Base-by-base conservation (phyloP, 2,797 vertebrate species). In the Chaunax sp. region DNA sequence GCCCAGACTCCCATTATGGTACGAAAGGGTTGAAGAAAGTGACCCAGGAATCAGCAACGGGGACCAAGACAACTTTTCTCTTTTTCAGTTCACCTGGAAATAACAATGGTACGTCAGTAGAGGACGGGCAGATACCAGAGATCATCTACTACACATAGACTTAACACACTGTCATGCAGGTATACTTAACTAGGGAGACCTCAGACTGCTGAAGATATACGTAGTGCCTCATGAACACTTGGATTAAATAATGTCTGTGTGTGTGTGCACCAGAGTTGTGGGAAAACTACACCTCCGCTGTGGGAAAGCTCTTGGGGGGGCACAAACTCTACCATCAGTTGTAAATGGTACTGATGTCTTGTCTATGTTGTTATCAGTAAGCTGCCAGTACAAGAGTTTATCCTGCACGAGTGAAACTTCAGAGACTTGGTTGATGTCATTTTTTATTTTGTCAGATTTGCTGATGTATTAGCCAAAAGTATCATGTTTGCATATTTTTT, bases 61-160 rank as follows among this genome's bases (percentile, higher is more conserved):
- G 98, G 74, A 95, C 95, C 81, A 99, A 98, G 91, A 98, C 96
- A 1, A 98, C 96, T 38, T 99, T 99, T 77, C 95, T 96, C 5
- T 99, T 99, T 90, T 99, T 98, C 71, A 99, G 98, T 0, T 98
- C 97, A 0, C 97, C 98, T 1, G 98, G 98, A 58, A 99, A 99
- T 80, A 99, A 99, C 91, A 99, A 99, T 0, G 98, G 98, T 83
- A 99, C 97, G 0, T 99, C 97, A 0, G 97, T 99, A 90, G 98
- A 99, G 87, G 97, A 99, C 1, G 98, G 98, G 72, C 98, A 99
- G 90, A 96, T 99, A 81, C 98, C 98, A 2, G 97, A 99, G 90
- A 95, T 99, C 87, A 98, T 99, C 87, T 99, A 98, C 92, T 98
- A 99, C 89, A 97, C 94, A 88, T 98, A 96, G 91, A 91, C 78